phyloP scores from a whole-genome alignment of 2,113 vertebrate species.

The Megaceryle maxima region DNA sequence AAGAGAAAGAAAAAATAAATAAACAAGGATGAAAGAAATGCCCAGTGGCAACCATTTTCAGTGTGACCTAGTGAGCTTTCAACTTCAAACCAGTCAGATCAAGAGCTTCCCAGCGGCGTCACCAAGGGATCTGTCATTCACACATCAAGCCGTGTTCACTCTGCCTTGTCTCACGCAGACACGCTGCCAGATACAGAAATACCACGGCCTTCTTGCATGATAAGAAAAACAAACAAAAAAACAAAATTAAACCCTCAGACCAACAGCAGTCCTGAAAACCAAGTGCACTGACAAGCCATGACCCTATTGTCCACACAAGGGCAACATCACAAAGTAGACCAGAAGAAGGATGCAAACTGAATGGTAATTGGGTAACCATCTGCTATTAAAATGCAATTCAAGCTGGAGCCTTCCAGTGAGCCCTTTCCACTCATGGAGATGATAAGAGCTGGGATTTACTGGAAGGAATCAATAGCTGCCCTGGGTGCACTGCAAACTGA shows the following conservation, averaged over 20 bases:
- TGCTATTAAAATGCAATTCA: not conserved
- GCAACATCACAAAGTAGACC: not conserved
- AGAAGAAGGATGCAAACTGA: not conserved
- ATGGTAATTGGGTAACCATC: slow-evolving; percentile 13
- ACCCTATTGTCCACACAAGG: slow-evolving; percentile 17
- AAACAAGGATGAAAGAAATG: slow-evolving; percentile 81
- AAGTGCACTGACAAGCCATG: not conserved
- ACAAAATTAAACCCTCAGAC: not conserved
- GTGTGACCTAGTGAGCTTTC: slow-evolving; percentile 75
- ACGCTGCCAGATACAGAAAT: slow-evolving; percentile 34
- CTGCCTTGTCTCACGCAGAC: slow-evolving; percentile 49
- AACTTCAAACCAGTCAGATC: slow-evolving; percentile 79
- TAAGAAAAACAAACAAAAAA: not conserved
- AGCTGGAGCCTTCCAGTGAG: not conserved
- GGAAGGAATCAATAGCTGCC: not conserved
- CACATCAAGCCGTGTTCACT: slow-evolving; percentile 44
- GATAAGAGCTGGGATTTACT: not conserved
- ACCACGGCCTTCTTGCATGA: not conserved
- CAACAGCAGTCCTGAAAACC: not conserved
- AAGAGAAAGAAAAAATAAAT: slow-evolving; percentile 33
- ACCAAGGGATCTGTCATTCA: slow-evolving; percentile 70
- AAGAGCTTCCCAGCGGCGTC: slow-evolving; percentile 73
- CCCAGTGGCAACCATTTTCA: slow-evolving; percentile 75
- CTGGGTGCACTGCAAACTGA: not conserved
- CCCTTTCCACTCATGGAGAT: not conserved